Evolutionary conservation across 2,797 vertebrate species (phyloP).

Genomic region (Argentina silus): DNA sequence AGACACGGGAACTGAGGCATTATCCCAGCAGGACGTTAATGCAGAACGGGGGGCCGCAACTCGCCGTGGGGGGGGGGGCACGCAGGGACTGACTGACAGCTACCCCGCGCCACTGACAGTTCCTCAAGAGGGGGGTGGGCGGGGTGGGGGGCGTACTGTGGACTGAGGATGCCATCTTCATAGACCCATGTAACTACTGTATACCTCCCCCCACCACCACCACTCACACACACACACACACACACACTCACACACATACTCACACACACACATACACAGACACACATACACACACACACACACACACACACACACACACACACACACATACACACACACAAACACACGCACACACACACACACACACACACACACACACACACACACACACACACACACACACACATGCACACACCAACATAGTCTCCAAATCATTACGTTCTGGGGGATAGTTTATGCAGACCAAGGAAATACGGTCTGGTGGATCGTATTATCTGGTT

Average conservation of each 20-base stretch:
- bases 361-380: too few species aligned
- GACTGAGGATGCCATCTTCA: background rate
- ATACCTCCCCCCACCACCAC: background rate
- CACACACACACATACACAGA: too few species aligned
- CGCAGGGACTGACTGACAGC: constrained; percentile 76
- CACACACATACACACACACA: background rate
- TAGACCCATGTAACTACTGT: background rate
- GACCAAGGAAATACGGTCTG: too few species aligned
- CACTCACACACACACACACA: too few species aligned
- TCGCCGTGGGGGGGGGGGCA: constrained; percentile 73
- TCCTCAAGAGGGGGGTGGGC: constrained; percentile 28
- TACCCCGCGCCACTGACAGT: constrained; percentile 79
- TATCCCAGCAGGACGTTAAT: constrained; percentile 85
- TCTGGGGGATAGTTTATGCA: too few species aligned
- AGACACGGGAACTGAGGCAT: constrained; percentile 52
- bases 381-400: background rate
- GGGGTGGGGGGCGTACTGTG: background rate
- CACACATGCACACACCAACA: background rate
- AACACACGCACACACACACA: too few species aligned
- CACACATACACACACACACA: too few species aligned
- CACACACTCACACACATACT: too few species aligned
- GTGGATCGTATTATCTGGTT: too few species aligned
- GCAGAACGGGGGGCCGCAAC: constrained; percentile 74
- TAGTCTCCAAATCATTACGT: too few species aligned
- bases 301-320: constrained; percentile 1